phyloP scores from a whole-genome alignment of 92 coral and sea anemone genomes.

The Epizoanthus ramosus region DNA sequence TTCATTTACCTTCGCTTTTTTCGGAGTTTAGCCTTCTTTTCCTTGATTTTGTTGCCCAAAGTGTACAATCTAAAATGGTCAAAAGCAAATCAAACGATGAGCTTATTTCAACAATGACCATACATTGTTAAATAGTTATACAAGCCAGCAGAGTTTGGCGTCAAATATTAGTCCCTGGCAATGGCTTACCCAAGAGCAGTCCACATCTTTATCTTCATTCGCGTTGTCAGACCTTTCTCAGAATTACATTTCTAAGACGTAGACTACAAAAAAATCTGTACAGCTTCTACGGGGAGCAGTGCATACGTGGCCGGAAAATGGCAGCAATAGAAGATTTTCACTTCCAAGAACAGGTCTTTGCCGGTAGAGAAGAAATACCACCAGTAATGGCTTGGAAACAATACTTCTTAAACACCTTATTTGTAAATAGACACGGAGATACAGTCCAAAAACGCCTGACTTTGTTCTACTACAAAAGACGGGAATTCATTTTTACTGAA shows the following conservation, averaged over 20 bases:
- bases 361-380: slow-evolving; percentile 30
- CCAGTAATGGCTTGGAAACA: slow-evolving; percentile 27
- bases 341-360: slow-evolving; percentile 35
- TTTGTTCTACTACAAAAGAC: neutral
- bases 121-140: neutral
- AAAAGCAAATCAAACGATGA: slow-evolving; percentile 7
- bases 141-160: neutral
- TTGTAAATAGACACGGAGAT: neutral
- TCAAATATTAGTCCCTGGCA: neutral
- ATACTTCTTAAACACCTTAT: slow-evolving; percentile 9
- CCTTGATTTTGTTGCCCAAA: slow-evolving; percentile 29
- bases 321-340: slow-evolving; percentile 19
- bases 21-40: slow-evolving; percentile 27
- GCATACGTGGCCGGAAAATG: slow-evolving; percentile 45
- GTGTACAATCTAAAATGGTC: slow-evolving; percentile 29
- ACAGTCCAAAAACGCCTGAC: neutral
- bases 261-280: neutral
- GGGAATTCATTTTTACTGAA: no score
- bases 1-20: slow-evolving; percentile 37
- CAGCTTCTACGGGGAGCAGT: slow-evolving; percentile 2
- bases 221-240: neutral
- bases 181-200: slow-evolving; percentile 36
- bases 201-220: slow-evolving; percentile 43
- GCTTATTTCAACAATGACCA: slow-evolving; percentile 7
- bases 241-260: slow-evolving; percentile 17